phyloP scores from a whole-genome alignment of 2,888 invertebrate species.

The Molorchus minor region DNA sequence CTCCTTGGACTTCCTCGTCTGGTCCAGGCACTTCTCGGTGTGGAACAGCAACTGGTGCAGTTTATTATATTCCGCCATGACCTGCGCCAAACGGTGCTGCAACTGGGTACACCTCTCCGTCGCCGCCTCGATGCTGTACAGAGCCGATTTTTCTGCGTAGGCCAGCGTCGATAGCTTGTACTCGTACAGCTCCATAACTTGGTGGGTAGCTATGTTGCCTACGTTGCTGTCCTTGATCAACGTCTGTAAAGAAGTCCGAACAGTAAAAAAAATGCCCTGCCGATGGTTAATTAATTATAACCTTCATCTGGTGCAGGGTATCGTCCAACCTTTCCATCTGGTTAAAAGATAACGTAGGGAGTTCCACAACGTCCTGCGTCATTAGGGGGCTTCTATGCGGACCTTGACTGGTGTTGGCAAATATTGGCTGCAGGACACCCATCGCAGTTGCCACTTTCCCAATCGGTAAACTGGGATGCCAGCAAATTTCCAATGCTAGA shows the following conservation, averaged over 20 bases:
- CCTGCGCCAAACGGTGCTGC: conserved; percentile 64
- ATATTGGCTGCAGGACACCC: conserved; percentile 47
- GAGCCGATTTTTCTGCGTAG: conserved; percentile 64
- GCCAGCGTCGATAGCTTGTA: conserved; percentile 71
- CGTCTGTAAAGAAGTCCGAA: conserved; percentile 32
- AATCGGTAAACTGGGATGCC: conserved; percentile 47
- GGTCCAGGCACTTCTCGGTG: conserved; percentile 65
- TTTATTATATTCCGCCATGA: conserved; percentile 63
- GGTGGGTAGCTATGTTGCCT: conserved; percentile 70
- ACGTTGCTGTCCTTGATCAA: conserved; percentile 56
- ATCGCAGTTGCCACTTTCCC: conserved; percentile 49
- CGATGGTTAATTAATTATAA: conserved; percentile 17
- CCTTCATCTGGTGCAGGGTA: conserved; percentile 49
- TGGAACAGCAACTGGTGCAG: conserved; percentile 64
- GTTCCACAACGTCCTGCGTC: conserved; percentile 37
- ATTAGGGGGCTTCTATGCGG: neutral
- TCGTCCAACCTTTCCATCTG: conserved; percentile 56
- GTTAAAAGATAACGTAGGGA: conserved; percentile 52
- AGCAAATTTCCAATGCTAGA: conserved; percentile 59
- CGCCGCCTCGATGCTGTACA: conserved; percentile 65
- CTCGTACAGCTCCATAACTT: conserved; percentile 78
- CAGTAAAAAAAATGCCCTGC: neutral
- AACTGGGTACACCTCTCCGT: conserved; percentile 64
- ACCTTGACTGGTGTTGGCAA: conserved; percentile 2
- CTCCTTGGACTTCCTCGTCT: conserved; percentile 55